phyloP scores from a whole-genome alignment of 2,113 vertebrate genomes.

The Pogonocichla stellata region DNA sequence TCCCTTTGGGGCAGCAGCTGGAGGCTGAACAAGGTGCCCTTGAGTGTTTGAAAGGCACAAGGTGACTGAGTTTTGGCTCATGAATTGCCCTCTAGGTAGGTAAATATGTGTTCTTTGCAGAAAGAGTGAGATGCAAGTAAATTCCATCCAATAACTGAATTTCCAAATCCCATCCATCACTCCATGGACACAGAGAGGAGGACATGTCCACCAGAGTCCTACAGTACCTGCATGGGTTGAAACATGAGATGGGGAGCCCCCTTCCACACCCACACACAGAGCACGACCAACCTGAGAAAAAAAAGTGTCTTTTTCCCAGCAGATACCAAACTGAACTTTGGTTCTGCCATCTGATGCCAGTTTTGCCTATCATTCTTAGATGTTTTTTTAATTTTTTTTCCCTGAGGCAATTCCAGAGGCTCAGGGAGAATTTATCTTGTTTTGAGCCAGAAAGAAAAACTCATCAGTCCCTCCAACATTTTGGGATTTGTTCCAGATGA shows the following conservation, averaged over 20 bases:
- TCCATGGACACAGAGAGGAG: rapidly evolving
- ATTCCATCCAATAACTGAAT: neutral
- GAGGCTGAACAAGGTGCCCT: neutral
- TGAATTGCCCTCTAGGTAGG: neutral
- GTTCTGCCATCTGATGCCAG: neutral
- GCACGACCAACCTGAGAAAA: neutral
- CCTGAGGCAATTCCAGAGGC: neutral
- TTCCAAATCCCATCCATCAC: neutral
- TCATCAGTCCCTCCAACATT: neutral
- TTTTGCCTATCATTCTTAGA: neutral
- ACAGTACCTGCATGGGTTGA: neutral
- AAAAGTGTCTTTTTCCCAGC: neutral
- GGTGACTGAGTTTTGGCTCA: neutral
- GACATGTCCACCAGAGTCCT: rapidly evolving
- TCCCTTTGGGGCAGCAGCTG: neutral
- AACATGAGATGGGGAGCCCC: neutral
- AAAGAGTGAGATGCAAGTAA: neutral
- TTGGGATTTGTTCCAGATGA: neutral
- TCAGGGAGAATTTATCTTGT: neutral
- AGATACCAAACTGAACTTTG: neutral
- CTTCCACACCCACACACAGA: neutral
- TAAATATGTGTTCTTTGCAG: neutral
- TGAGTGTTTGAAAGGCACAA: neutral
- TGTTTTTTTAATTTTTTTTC: neutral
- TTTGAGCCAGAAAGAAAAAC: neutral